Evolutionary conservation across 2,113 vertebrate genomes (phyloP), one percentile per base, ranked within the genome.

Genomic region (Platycercus adscitus): DNA sequence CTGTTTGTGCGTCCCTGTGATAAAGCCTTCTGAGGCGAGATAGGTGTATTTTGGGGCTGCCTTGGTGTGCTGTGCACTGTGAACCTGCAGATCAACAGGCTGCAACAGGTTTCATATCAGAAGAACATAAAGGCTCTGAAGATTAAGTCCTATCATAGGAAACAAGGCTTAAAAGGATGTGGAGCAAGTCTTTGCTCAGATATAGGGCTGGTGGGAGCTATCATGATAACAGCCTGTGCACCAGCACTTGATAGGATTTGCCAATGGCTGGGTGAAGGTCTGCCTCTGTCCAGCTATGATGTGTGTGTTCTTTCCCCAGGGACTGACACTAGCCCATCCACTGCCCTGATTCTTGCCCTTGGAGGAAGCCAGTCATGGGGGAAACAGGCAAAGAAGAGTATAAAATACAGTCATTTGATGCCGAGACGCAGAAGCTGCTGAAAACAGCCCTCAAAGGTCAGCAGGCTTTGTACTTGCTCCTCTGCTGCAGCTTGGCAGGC

Each of bases 401-500:
- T 96, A 99, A 96, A 98, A 99, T 99, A 96, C 99, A 99, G 97
- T 98, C 98, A 0, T 99, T 99, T 8, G 99, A 99, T 87, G 91
- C 96, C 1, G 99, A 99, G 85, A 99, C 98, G 3, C 99, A 99
- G 97, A 98, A 98, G 86, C 97, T 99, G 93, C 98, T 99, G 95
- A 99, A 99, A 98, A 99, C 98, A 17, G 99, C 99, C 13, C 97
- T 99, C 92, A 99, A 99, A 99, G 99, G 99, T 96, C 73, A 95
- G 93, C 43, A 55, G 71, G 41, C 44, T 53, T 76, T 58, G 49
- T 61, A 25, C 23, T 13, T 20, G 23, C n/a, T 49, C 53, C 49
- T 47, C 28, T 56, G 44, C 46, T 47, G 2, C 56, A 35, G 50
- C 44, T 46, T 60, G 77, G 66, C 77, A 58, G 31, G 39, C 41